Evolutionary conservation across 2,113 vertebrate species (phyloP), one percentile per base, ranked within the genome.

Genomic region (Bubo blakistoni): DNA sequence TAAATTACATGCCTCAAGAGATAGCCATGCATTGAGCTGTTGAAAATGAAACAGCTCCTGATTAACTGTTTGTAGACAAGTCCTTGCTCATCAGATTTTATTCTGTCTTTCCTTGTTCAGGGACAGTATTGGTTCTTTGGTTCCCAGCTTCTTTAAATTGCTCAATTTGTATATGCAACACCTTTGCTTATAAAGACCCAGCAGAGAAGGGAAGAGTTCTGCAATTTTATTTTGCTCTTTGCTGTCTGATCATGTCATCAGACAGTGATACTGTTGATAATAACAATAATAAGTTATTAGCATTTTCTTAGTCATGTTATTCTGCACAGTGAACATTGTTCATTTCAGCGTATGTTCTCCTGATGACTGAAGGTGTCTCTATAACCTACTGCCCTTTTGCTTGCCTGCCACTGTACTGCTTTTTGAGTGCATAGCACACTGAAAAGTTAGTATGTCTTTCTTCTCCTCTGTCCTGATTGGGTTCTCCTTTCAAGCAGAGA

Each of bases 401-500:
- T 63, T 93, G 58, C 58, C 77, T 62, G 38, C 76, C 16, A 2
- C 57, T 81, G 20, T 51, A 20, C 78, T 81, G 78, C 70, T 93
- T 92, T 93, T 51, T 72, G 91, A 95, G 69, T 34, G 32, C 46
- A 59, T 7, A 73, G 80, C 65, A 59, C 72, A 70, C 62, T 24
- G n/a, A 81, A 81, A 94, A 96, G 66, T 93, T 95, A 72, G n/a
- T 87, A 65, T 55, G 86, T 90, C 73, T 86, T 77, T 54, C 59
- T 88, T 76, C 34, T 81, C 9, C n/a, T 90, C 55, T 93, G 62
- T 88, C 79, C 42, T 81, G 49, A 40, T 19, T 83, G 93, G 94
- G 38, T 70, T 76, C 13, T 59, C 82, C 87, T 96, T 91, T 91
- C 81, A 58, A 34, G 62, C 86, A 94, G 77, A 81, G 54, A 80